Evolutionary conservation across 2,113 vertebrate species (phyloP).

Genomic region (Hypanus sabinus): DNA sequence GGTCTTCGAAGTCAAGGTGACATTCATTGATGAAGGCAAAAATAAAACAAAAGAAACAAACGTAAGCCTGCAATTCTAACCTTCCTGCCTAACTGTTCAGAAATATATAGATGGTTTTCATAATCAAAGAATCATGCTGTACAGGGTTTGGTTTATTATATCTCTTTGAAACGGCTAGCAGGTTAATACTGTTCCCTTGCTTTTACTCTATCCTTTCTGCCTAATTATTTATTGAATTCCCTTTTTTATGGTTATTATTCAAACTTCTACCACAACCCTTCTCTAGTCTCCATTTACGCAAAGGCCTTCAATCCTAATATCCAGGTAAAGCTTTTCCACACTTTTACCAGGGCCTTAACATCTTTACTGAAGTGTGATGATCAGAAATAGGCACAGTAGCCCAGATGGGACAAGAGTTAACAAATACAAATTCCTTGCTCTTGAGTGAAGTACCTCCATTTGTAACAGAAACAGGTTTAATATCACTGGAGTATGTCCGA

Average conservation of each 20-base stretch:
- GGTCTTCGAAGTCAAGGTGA: background rate
- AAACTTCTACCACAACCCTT: background rate
- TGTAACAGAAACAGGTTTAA: too few species aligned
- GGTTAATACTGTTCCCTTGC: background rate
- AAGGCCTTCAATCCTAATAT: background rate
- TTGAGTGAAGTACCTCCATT: background rate
- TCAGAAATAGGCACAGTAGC: too few species aligned
- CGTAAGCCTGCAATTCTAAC: background rate
- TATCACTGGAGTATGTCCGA: too few species aligned
- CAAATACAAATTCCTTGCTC: too few species aligned
- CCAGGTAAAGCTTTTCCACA: background rate
- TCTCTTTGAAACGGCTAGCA: background rate
- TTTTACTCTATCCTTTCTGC: background rate
- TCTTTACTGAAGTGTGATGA: background rate
- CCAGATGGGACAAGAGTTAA: too few species aligned
- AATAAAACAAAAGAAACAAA: background rate
- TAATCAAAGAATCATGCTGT: background rate
- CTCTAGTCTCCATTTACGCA: background rate
- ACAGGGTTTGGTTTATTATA: background rate
- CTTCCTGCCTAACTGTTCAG: background rate
- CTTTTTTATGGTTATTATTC: background rate
- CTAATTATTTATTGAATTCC: background rate
- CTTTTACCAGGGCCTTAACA: background rate
- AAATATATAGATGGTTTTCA: background rate
- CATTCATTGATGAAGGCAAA: background rate